Evolutionary conservation across 1,140 invertebrate genomes (phyloP), one percentile per base, ranked within the genome.

Genomic region (Trinorchestia longiramus): DNA sequence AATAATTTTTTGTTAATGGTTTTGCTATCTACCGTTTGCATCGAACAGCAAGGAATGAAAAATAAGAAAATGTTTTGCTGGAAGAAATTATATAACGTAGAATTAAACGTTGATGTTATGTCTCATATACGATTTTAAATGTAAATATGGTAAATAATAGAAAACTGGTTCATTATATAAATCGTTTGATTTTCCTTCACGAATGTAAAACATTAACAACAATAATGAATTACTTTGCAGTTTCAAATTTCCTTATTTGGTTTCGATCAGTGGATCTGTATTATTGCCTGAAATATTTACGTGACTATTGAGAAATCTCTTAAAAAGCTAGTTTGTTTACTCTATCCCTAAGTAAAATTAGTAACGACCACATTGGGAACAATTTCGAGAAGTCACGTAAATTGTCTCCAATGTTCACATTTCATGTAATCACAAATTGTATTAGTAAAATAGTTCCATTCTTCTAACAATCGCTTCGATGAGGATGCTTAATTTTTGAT

Each of bases 91-190:
- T 77, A 77, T 23, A 77, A 77, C 41, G n/a, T 90, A 90, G 88
- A 90, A 41, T 90, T 90, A 90, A 90, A 90, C 15, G 92, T 94
- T 94, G 92, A 94, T 94, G 44, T 94, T 94, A 94, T 94, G 92
- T 43, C 44, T 23, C 41, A 94, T 94, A 94, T 94, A 94, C 92
- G 92, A 94, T 94, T 94, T 45, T 94, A 45, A 94, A 45, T 94
- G 92, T 94, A 94, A 45, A 94, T 94, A 94, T 94, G 8, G 17
- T 45, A 47, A 94, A 94, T 94, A 94, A 45, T 94, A 90, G 88
- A 42, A 42, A 90, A 42, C n/a, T 17, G n/a, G 88, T 90, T 42
- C 8, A 41, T 15, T 42, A 42, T 17, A 90, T 42, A 42, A 19
- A 41, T 90, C 8, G 88, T 90, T 90, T 90, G 17, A 41, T 41